Evolutionary conservation across 1,140 invertebrate genomes (phyloP).

Genomic region (Brachionus koreanus): DNA sequence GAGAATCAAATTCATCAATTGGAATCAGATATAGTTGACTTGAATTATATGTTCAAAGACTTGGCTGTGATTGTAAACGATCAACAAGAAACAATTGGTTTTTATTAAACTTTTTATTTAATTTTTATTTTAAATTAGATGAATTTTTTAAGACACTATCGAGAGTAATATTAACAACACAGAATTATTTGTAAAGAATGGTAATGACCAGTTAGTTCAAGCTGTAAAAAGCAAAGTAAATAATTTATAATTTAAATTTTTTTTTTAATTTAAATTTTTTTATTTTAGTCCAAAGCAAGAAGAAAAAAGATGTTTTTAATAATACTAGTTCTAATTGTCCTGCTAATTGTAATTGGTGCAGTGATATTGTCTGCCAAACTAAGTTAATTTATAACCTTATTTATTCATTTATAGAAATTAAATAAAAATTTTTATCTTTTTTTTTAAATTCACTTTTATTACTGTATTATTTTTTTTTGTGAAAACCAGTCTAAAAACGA

Average conservation of each 20-base stretch:
- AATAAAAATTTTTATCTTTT: background rate
- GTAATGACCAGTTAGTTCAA: background rate
- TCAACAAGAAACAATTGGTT: slow-evolving; percentile 21
- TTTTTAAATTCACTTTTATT: background rate
- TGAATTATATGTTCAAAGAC: slow-evolving; percentile 44
- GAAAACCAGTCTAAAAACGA: too few species aligned
- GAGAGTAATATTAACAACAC: slow-evolving; percentile 40
- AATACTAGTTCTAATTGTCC: background rate
- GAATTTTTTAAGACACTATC: background rate
- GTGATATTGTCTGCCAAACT: background rate
- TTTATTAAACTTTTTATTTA: background rate
- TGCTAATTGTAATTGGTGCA: background rate
- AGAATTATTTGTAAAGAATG: background rate
- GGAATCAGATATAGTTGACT: slow-evolving; percentile 42
- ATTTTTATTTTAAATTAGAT: background rate
- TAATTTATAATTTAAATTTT: background rate
- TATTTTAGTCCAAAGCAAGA: slow-evolving; percentile 28
- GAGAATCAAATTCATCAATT: slow-evolving; percentile 38
- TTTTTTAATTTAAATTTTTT: background rate
- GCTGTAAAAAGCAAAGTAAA: slow-evolving; percentile 1
- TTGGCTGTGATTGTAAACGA: slow-evolving; percentile 44
- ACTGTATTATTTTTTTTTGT: too few species aligned
- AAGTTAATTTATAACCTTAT: background rate
- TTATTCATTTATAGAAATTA: background rate
- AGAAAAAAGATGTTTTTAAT: slow-evolving; percentile 13